These are phyloP conservation scores for Solenopsis invicta DNA, from an alignment of 1,140 invertebrate species.

Conservation along the genomic window DNA sequence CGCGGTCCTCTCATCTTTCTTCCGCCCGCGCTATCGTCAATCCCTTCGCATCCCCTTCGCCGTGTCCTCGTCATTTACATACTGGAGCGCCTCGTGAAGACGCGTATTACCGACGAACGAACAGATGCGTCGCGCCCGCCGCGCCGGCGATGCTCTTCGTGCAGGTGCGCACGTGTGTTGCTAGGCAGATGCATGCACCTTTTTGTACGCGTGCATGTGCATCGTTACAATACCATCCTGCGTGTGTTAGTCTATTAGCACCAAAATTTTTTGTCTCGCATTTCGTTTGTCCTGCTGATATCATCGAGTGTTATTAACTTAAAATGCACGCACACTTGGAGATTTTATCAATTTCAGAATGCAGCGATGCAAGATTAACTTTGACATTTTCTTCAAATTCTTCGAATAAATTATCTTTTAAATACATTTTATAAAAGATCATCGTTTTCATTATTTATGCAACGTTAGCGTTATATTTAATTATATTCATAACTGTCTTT, in stretches of 20 bases:
- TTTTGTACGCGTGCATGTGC: not conserved
- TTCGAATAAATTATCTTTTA: not conserved
- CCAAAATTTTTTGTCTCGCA: not conserved
- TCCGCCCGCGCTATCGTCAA: constrained; percentile 23
- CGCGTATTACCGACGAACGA: constrained; percentile 37
- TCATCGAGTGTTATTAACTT: not conserved
- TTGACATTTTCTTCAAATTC: not conserved
- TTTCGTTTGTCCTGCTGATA: not conserved
- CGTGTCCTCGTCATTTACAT: constrained; percentile 33
- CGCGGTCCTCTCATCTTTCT: not conserved
- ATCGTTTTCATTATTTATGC: not conserved
- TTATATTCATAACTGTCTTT: not conserved
- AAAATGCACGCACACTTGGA: not conserved
- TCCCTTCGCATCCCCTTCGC: constrained; percentile 13
- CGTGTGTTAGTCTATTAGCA: not conserved
- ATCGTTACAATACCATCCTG: not conserved
- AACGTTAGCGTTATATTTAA: constrained; percentile 1
- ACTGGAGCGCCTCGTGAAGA: not conserved
- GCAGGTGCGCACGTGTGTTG: constrained; percentile 49
- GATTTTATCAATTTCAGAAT: not conserved
- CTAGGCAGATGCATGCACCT: constrained; percentile 47
- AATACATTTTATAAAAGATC: not conserved
- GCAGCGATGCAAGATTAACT: not conserved
- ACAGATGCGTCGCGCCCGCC: constrained; percentile 25
- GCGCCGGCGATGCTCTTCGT: constrained; percentile 5